Base-by-base conservation (phyloP, 2,888 invertebrate species). In the Drosophila colorata region DNA sequence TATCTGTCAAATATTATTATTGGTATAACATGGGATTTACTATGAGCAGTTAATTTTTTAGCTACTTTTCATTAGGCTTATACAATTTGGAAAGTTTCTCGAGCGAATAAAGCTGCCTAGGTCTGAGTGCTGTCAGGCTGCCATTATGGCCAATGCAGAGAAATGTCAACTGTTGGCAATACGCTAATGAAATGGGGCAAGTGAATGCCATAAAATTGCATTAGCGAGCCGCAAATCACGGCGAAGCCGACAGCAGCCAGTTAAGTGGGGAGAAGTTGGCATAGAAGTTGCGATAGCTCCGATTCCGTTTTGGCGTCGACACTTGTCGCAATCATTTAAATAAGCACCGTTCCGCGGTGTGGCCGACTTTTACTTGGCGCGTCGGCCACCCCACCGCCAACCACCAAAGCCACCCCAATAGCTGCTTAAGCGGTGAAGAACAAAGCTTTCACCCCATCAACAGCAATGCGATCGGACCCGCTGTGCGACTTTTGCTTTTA, bases 371-470 rank as follows among this genome's bases (percentile, higher is more conserved):
- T 52, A 23, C 35, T 9, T 40, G 14, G 9, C 38, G 16, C 16
- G 9, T 4, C 38, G 14, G 9, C 38, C 38, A 9, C 16, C 16
- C 18, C 14, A 40, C 40, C 40, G 16, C 11, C 11, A 41, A 4
- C 13, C 16, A 13, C 2, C 47, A 9, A 11, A 18, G 13, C 40
- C 14, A 13, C 14, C 25, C 28, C 31, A 28, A 9, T 37, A 25
- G 23, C 33, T 25, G n/a, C 20, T 25, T 18, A 33, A 7, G 44
- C 60, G 35, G 56, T 58, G 65, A 68, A 69, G 64, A 78, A 74
- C 61, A 69, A 44, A 55, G 71, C 79, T 80, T 79, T 80, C 80
- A 76, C 80, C 64, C 64, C 69, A 59, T 52, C 61, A 23, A 23
- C 37, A 14, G n/a, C 14, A 16, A 23, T 18, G 14, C 35, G 16